Base-by-base conservation (phyloP, 1,140 invertebrate species). In the Macrobrachium rosenbergii region DNA sequence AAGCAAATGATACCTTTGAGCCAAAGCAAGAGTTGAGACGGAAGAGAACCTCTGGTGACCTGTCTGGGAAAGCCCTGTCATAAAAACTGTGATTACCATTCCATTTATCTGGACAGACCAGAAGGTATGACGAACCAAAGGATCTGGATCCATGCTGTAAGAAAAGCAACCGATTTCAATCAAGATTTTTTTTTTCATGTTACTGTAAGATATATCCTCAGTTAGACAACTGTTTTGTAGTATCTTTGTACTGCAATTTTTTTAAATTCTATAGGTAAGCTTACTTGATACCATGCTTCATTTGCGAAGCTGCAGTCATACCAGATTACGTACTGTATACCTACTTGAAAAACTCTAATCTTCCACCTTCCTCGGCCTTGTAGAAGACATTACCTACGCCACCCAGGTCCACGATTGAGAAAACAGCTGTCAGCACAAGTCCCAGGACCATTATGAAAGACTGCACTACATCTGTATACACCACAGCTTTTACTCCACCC, bases 391-490 rank as follows among this genome's bases (percentile, higher is more conserved):
- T 10, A 17, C 45, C 37, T 5, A 78, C 6, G 43, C 76, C 28
- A 17, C 43, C 76, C 23, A 78, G 16, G 8, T 78, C 76, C 76
- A 6, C 7, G 76, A 28, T 16, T 7, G 14, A 5, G 6, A 78
- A 16, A 28, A 58, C 69, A 12, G 45, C 43, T 45, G 58, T 45
- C 17, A 58, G 11, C 75, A 78, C 28, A n/a, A 78, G 11, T 16
- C 76, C 76, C 7, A 28, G 11, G 76, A 78, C 43, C 76, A 78
- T 78, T 2, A 78, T 5, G 37, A 78, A 45, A 8, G 45, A 45
- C 45, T 78, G 76, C 3, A 52, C 5, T 14, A 52, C 76, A 21
- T 78, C 76, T 58, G 76, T 78, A 21, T 78, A 78, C 76, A 78
- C 76, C 76, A 78, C 76, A 12, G 76, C 76, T 45, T 78, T 52